phyloP scores from a whole-genome alignment of 2,888 invertebrate genomes.

The Dusona sp. region DNA sequence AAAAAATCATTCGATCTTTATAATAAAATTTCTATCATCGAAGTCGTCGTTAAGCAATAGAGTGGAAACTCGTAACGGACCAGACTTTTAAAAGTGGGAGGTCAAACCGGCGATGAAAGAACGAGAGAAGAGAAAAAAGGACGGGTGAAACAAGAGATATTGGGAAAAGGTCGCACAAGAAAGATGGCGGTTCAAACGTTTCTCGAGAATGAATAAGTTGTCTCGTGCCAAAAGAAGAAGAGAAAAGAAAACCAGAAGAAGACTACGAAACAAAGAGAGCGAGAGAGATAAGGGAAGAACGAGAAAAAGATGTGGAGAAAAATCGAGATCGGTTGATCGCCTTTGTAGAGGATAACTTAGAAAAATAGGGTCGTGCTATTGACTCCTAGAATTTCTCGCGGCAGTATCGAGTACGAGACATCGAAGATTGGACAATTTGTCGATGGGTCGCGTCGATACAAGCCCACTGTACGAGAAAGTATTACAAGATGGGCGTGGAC shows the following conservation, averaged over 20 bases:
- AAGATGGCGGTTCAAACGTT: conserved; percentile 42
- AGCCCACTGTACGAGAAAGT: conserved; percentile 34
- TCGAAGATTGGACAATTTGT: conserved; percentile 66
- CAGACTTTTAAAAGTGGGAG: neutral
- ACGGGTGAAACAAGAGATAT: conserved; percentile 22
- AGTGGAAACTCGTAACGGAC: conserved; percentile 20
- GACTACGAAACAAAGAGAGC: neutral
- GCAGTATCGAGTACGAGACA: conserved; percentile 52
- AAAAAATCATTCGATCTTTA: conserved; percentile 19
- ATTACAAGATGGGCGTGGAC: conserved; percentile 19
- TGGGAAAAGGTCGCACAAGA: conserved; percentile 43
- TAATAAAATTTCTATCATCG: conserved; percentile 20
- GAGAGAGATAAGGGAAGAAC: conserved; percentile 2
- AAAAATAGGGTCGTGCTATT: conserved; percentile 39
- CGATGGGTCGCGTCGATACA: conserved; percentile 61
- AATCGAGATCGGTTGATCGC: conserved; percentile 52
- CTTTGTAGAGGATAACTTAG: conserved; percentile 54
- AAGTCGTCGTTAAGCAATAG: neutral
- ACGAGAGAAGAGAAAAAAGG: neutral
- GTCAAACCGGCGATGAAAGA: conserved; percentile 42
- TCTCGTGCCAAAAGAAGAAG: conserved; percentile 21
- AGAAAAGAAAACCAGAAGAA: neutral
- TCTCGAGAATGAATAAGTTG: conserved; percentile 49
- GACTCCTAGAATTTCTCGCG: conserved; percentile 40
- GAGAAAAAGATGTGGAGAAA: conserved; percentile 32